These are phyloP conservation scores for Girardinichthys multiradiatus DNA, from an alignment of 2,113 vertebrate genomes.

Conservation along the genomic window DNA sequence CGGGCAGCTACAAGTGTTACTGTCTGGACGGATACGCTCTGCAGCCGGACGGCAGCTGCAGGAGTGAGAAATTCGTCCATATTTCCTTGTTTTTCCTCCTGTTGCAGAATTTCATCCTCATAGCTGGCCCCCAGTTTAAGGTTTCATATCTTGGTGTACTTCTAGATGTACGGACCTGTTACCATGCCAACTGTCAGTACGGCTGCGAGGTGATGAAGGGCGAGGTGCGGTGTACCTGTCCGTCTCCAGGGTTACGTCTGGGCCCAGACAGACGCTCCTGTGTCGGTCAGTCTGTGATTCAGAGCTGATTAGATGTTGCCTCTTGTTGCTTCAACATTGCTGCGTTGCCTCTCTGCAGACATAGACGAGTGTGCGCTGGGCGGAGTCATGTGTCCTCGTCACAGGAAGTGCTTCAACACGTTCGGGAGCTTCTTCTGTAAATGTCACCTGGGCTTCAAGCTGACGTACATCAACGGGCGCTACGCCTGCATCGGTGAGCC, in stretches of 20 bases:
- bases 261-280: conserved; percentile 89
- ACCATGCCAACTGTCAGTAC: conserved; percentile 95
- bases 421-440: conserved; percentile 94
- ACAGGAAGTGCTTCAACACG: conserved; percentile 91
- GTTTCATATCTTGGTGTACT: fast-evolving
- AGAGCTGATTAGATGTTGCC: not conserved
- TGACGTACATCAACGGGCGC: conserved; percentile 87
- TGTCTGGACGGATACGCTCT: conserved; percentile 87
- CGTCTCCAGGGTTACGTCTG: conserved; percentile 89
- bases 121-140: too few species aligned
- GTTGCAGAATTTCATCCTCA: too few species aligned
- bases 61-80: conserved; percentile 80
- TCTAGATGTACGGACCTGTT: conserved; percentile 85
- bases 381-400: conserved; percentile 83
- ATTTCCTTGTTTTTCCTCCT: fast-evolving
- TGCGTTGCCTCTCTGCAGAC: conserved; percentile 74
- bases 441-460: conserved; percentile 89
- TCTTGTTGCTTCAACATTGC: not conserved
- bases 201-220: conserved; percentile 92
- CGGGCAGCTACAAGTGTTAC: conserved; percentile 94
- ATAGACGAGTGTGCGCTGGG: conserved; percentile 88
- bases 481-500: conserved; percentile 89
- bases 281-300: conserved; percentile 78
- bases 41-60: conserved; percentile 87
- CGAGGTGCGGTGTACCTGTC: conserved; percentile 88